Evolutionary conservation across 1,140 invertebrate species (phyloP).

Genomic region (Calephelis virginiensis): DNA sequence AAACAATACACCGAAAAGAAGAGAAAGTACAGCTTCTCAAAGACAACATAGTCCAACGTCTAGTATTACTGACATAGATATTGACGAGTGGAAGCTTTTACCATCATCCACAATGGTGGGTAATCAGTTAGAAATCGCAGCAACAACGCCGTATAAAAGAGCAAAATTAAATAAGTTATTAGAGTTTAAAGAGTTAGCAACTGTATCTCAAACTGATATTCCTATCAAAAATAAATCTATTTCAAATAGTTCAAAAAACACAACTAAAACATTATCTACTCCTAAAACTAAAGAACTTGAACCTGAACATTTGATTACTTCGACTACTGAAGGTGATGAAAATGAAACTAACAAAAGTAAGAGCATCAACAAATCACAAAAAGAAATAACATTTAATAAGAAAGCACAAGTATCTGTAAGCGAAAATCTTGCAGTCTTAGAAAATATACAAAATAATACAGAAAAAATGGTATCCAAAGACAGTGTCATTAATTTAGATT

Average conservation of each 20-base stretch:
- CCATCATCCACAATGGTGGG: constrained; percentile 70
- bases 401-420: neutral
- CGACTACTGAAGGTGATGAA: neutral
- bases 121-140: constrained; percentile 42
- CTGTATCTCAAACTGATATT: constrained; percentile 20
- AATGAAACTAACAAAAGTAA: constrained; percentile 6
- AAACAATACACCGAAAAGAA: constrained; percentile 30
- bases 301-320: neutral
- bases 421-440: neutral
- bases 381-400: neutral
- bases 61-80: constrained; percentile 57
- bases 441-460: constrained; percentile 16
- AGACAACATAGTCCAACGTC: constrained; percentile 43
- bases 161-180: constrained; percentile 41
- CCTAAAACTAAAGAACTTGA: constrained; percentile 15
- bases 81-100: constrained; percentile 58
- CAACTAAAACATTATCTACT: constrained; percentile 28
- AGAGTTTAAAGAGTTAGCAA: constrained; percentile 35
- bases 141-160: constrained; percentile 42
- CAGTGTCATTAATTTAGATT: neutral
- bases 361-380: constrained; percentile 12
- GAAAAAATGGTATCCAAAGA: neutral
- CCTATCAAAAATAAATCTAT: constrained; percentile 29
- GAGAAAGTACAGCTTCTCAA: constrained; percentile 30
- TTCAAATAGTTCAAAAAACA: constrained; percentile 31